Conservation (phyloP, 2,113 vertebrate species). For the Pardalotus punctatus region DNA sequence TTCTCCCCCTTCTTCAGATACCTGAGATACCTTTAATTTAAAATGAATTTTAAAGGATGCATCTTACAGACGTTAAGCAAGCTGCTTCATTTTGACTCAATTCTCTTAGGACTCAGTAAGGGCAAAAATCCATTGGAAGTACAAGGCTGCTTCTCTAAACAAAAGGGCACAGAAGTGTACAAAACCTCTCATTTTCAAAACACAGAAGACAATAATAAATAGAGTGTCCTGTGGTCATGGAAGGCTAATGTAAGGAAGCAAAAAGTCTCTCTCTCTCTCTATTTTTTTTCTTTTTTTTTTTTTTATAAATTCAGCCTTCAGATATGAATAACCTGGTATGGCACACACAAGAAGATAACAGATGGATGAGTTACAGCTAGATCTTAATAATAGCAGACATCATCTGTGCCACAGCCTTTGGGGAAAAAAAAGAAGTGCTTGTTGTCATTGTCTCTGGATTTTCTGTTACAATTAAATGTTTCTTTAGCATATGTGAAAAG, state of each 20-base stretch:
- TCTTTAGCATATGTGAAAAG: background rate
- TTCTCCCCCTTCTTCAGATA: background rate
- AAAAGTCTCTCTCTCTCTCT: background rate
- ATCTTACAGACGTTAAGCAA: background rate
- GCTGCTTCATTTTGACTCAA: background rate
- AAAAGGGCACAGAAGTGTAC: background rate
- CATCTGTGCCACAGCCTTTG: constrained; percentile 7
- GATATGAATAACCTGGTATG: constrained; percentile 20
- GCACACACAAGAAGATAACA: constrained; percentile 15
- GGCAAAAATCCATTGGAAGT: background rate
- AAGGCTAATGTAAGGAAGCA: background rate
- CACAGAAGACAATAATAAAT: background rate
- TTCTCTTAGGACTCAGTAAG: background rate
- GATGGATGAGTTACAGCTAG: constrained; percentile 23
- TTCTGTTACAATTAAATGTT: background rate
- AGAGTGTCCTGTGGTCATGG: background rate
- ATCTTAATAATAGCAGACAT: constrained; percentile 42
- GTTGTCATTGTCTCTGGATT: background rate
- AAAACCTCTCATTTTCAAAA: background rate
- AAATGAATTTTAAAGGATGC: background rate
- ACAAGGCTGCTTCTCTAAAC: background rate
- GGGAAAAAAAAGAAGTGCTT: background rate
- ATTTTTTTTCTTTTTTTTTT: background rate
- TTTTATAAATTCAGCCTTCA: background rate
- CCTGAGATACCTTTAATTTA: background rate